Evolutionary conservation across 2,113 vertebrate species (phyloP), one percentile per base, ranked within the genome.

Genomic region (Hippoglossus stenolepis): DNA sequence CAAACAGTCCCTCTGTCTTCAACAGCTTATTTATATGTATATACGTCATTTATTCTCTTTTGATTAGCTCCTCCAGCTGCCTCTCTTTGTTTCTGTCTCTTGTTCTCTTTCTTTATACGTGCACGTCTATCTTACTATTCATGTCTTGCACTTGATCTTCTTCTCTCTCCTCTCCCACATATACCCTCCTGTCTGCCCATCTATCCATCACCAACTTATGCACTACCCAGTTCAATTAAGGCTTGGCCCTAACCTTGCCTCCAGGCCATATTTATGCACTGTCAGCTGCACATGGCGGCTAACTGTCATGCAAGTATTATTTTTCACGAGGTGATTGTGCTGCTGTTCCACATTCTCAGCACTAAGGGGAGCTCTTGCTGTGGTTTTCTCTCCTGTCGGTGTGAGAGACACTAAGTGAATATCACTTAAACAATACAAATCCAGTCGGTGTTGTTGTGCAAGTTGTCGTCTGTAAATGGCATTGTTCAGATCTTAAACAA

Each of bases 211-310:
- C 72, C 57, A 74, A 24, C 75, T 84, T 74, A 75, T 89, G 57
- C 53, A 15, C 86, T 72, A 77, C 79, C 85, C 73, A 82, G 82
- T 87, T 91, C 84, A 92, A 86, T 90, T 89, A 90, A 79, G 78
- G 75, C 67, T 47, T 64, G 71, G 75, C 83, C 76, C 82, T 91
- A 90, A 91, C 89, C 92, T 93, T 92, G 91, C 87, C 88, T 87
- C 82, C 67, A 73, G 88, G 74, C 83, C 82, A 85, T 92, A 89
- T 92, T 90, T 91, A 93, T 94, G 89, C 89, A 89, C 84, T 71
- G 86, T 91, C 89, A 87, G 82, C 78, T 59, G 79, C 74, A 90
- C 80, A 84, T 81, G 72, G 80, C 81, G 31, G 88, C 82, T 88
- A 86, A 87, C 87, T 91, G 89, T 90, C 90, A 86, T 90, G 75